Conservation (phyloP, 2,113 vertebrate species). For the Prunella fulvescens region DNA sequence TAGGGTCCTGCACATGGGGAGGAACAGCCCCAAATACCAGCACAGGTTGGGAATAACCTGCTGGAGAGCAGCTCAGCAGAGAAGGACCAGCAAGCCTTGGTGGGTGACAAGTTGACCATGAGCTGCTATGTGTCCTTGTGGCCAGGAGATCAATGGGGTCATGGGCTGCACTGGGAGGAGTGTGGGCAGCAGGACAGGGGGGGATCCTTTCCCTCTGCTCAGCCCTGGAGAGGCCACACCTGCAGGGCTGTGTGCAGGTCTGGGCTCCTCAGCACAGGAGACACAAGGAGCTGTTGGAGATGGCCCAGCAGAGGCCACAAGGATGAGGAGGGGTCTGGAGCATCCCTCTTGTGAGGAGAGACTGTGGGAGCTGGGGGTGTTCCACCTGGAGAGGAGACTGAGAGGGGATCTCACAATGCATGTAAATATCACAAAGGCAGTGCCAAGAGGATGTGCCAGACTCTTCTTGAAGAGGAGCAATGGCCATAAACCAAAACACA, state of each 20-base stretch:
- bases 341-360: background rate
- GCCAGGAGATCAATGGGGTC: background rate
- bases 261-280: background rate
- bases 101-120: background rate
- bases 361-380: accelerated
- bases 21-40: background rate
- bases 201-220: background rate
- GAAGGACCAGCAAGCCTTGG: background rate
- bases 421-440: background rate
- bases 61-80: background rate
- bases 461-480: background rate
- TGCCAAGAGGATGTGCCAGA: background rate
- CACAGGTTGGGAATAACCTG: accelerated
- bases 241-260: background rate
- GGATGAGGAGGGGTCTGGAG: background rate
- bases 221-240: background rate
- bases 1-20: background rate
- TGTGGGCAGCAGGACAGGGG: background rate
- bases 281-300: background rate
- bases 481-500: background rate
- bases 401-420: background rate
- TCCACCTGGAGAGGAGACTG: background rate
- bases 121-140: background rate
- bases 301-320: background rate
- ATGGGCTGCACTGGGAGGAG: background rate